Evolutionary conservation across 2,797 vertebrate species (phyloP), one percentile per base, ranked within the genome.

Genomic region (Enteromius mattozi): DNA sequence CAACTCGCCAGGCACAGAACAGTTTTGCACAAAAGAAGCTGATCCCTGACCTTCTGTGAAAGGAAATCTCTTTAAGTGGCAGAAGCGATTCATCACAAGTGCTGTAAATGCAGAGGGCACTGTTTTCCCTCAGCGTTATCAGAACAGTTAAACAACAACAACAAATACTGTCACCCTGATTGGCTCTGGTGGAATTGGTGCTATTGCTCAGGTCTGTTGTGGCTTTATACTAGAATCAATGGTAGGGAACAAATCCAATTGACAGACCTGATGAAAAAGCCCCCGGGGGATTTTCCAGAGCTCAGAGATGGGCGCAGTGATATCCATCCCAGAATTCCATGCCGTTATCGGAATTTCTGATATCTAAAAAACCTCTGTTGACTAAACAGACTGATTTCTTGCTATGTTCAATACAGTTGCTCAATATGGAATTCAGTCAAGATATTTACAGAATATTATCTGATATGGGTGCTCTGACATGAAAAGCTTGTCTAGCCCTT

Each of bases 1-100:
- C 63, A 83, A 78, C 42, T 42, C 30, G 12, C 17, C 2, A 56
- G 30, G 14, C 42, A 51, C 14, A 68, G 66, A 66, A 69, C 35
- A 59, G 19, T 77, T 83, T 77, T 83, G 63, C 24, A 76, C 71
- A 82, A 83, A 83, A 83, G 27, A 83, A 77, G 35, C 72, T 78
- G 81, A 56, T 76, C 35, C 35, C 45, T 77, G 82, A 70, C 65
- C 72, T 76, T 83, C 72, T 45, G 35, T 45, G 49, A 78, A 56
- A 77, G 74, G 63, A 83, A 66, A 75, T 66, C 56, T 37, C 59
- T 63, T 30, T 49, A 75, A 78, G 33, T 77, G 61, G 81, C 81
- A 68, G 47, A 68, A 56, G 72, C 12, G 49, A 45, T 78, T 70
- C 49, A 78, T 84, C 74, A 78, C 47, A 33, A 77, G 72, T 42